Base-by-base conservation (phyloP, 1,140 invertebrate genomes). In the Pseudomyrmex cubaensis region DNA sequence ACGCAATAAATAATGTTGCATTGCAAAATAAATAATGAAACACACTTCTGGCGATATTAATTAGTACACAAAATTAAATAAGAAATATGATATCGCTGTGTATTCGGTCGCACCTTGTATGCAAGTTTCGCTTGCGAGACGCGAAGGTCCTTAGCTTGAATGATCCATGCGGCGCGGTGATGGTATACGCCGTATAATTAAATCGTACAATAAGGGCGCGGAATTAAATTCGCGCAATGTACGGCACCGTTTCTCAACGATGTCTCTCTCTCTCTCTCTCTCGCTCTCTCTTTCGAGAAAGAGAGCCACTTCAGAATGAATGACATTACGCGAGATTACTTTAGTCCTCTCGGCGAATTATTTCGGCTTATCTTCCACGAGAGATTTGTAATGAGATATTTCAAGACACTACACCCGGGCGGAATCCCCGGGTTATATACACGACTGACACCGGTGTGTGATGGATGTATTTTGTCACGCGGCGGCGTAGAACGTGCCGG, bases 281-380 rank as follows among this genome's bases (percentile, higher is more conserved):
- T 35, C 35, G 7, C 35, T 4, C 35, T 35, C 35, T 35, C 5
- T 35, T 35, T 78, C 64, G 57, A 70, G 76, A 78, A 72, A 80
- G 76, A 80, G 76, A 59, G 64, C 64, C 48, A 72, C 76, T 57
- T 59, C 56, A 72, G 66, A 59, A 80, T 80, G 76, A 80, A 72
- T 46, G 66, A 80, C 66, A 72, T 72, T 70, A 20, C 66, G 59
- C 13, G 66, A 57, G 66, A 80, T 80, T 80, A 72, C 76, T 78
- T 78, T 70, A 54, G 66, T 78, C 76, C 64, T 59, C 54, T 70
- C 44, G 63, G 46, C 73, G 64, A 69, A 70, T 70, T 80, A 80
- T 70, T 59, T 72, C 59, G 20, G 46, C 66, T 59, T 80, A 62
- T 72, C 56, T 56, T 59, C 76, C 17, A 44, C 25, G 48, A 54